A percentile compares a stretch with the other conserved stretches of the same genome.
These are phyloP conservation scores for Emesis russula DNA, from an alignment of 2,888 invertebrate species.

Conservation along the genomic window DNA sequence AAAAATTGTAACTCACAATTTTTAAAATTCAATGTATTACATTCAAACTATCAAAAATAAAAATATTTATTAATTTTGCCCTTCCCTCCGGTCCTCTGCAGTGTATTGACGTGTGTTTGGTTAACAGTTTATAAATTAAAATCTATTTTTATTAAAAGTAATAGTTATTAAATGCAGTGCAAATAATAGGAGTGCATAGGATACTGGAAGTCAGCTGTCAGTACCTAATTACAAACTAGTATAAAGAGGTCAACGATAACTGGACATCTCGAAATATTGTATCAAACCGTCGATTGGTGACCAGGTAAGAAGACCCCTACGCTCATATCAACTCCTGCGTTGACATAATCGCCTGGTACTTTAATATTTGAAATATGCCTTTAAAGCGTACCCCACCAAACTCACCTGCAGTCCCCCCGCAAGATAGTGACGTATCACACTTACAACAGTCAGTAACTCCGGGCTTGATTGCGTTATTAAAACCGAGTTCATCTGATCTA, in stretches of 20 bases:
- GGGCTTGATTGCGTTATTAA: background rate
- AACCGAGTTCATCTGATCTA: background rate
- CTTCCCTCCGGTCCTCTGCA: too few species aligned
- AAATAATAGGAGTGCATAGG: background rate
- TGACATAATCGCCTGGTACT: background rate
- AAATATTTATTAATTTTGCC: too few species aligned
- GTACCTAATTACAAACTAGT: background rate
- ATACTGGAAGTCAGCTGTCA: background rate
- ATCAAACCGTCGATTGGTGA: background rate
- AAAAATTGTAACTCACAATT: too few species aligned
- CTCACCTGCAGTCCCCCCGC: background rate
- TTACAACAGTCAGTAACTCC: background rate
- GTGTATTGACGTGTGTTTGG: too few species aligned
- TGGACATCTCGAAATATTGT: background rate
- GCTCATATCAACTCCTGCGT: background rate
- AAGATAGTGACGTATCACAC: background rate
- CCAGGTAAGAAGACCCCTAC: slow-evolving; percentile 2
- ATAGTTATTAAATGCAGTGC: background rate
- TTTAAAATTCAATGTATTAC: too few species aligned
- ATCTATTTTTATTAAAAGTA: too few species aligned
- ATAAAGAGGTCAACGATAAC: background rate
- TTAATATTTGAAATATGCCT: background rate
- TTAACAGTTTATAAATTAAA: too few species aligned
- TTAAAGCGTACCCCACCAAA: background rate
- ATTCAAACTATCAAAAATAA: too few species aligned